phyloP scores from a whole-genome alignment of 2,888 invertebrate genomes.

The Dyspetes luteomarginatus region DNA sequence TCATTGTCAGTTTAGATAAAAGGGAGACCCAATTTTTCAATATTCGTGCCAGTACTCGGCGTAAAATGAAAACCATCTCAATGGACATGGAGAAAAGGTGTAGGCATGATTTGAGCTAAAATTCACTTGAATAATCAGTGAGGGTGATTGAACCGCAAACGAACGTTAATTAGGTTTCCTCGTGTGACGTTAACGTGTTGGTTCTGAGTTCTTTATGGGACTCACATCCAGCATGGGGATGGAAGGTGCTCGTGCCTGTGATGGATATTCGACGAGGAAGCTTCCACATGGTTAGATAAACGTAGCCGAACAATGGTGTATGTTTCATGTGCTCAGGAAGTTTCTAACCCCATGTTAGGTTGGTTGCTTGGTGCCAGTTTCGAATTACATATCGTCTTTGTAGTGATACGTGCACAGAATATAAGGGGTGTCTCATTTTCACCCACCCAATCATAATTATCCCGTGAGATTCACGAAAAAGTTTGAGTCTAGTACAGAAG shows the following conservation, averaged over 20 bases:
- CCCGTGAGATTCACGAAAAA: no score
- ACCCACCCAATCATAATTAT: neutral
- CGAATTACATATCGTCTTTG: slow-evolving; percentile 80
- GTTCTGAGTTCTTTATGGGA: slow-evolving; percentile 6
- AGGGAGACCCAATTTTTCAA: no score
- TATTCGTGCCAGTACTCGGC: no score
- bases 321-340: slow-evolving; percentile 48
- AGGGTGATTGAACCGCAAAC: neutral
- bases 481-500: no score
- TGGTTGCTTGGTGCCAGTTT: slow-evolving; percentile 78
- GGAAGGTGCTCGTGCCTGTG: slow-evolving; percentile 9
- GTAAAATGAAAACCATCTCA: no score
- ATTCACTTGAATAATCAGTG: neutral
- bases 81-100: no score
- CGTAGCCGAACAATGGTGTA: slow-evolving; percentile 22
- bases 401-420: slow-evolving; percentile 57
- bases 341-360: slow-evolving; percentile 21
- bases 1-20: no score
- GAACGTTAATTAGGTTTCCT: neutral
- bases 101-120: no score
- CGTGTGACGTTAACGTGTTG: neutral
- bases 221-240: neutral
- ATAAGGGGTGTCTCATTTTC: neutral
- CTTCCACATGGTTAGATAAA: slow-evolving; percentile 22
- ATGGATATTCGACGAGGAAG: slow-evolving; percentile 3